Base-by-base conservation (phyloP, 2,888 invertebrate species). In the Yponomeuta sedellus region DNA sequence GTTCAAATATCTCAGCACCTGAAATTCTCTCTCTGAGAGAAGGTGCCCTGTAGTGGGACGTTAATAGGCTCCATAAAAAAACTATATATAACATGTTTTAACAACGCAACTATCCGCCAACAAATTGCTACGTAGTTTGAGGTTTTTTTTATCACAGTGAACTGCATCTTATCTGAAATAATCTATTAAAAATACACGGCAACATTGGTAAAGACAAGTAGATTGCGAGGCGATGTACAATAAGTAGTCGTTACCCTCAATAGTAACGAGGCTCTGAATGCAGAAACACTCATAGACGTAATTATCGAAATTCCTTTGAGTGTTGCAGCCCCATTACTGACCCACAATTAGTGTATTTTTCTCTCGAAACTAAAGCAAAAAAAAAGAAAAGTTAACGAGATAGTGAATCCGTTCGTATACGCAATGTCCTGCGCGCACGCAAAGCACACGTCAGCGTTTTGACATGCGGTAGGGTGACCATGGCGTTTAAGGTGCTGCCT, bases 341-440 rank as follows among this genome's bases (percentile, higher is more conserved):
- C 12, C 61, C 61, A 12, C 59, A 59, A 59, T 59, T 59, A 25
- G 3, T 25, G 25, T 28, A n/a, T 22, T 28, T 58, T n/a, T 12
- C 39, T 61, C 34, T 52, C 39, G 25, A 34, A 28, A 28, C 61
- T 61, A 34, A 25, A 61, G 5, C 22, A 61, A 61, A 61, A 69
- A 74, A 74, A 76, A 71, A 70, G 70, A 65, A 61, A 72, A 70
- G 73, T 74, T 73, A 75, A 73, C 75, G 70, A 71, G 71, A 71
- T 73, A 67, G 64, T 72, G 71, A 67, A 73, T 59, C 34, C 62
- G 75, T 75, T 77, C 72, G 75, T 73, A 69, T 74, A 78, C 82
- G 82, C 81, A 83, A 85, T 73, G 79, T 84, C 81, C 84, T 80
- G 80, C 71, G 71, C 64, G 70, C 71, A 70, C 68, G 69, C 66